Percentiles rank a stretch among this genome's conserved stretches.
Conservation (phyloP, 2,888 invertebrate genomes). For the Therioaphis trifolii region DNA sequence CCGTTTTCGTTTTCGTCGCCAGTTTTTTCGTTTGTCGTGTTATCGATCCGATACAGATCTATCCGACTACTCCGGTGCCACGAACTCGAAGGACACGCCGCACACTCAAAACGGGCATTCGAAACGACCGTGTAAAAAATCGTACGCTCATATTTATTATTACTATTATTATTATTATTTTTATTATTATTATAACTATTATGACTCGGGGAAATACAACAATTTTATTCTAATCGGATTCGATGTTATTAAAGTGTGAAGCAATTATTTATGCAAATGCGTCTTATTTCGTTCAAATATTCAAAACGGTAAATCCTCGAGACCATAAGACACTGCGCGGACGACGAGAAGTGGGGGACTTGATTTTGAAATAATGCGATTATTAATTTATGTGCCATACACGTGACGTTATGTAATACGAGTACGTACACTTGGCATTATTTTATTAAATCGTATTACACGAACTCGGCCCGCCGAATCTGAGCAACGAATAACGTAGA, state of each 20-base stretch:
- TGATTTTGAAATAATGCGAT: constrained; percentile 16
- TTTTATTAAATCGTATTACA: too few species aligned
- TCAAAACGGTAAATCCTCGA: background rate
- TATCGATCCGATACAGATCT: background rate
- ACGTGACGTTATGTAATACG: too few species aligned
- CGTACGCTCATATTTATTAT: too few species aligned
- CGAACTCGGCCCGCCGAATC: too few species aligned
- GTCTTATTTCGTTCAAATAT: too few species aligned
- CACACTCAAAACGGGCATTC: background rate
- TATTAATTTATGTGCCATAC: background rate
- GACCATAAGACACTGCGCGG: background rate
- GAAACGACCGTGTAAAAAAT: background rate
- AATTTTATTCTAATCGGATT: background rate
- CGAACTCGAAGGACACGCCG: too few species aligned
- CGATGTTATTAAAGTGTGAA: background rate
- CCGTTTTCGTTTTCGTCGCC: too few species aligned
- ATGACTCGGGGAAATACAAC: background rate
- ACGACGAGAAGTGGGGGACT: background rate
- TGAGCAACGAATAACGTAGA: too few species aligned
- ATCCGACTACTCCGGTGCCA: too few species aligned
- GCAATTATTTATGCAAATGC: too few species aligned
- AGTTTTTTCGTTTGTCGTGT: background rate
- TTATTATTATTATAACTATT: background rate
- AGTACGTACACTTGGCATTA: too few species aligned
- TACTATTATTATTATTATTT: too few species aligned